Evolutionary conservation across 2,888 invertebrate genomes (phyloP).

Genomic region (Aelia acuminata): DNA sequence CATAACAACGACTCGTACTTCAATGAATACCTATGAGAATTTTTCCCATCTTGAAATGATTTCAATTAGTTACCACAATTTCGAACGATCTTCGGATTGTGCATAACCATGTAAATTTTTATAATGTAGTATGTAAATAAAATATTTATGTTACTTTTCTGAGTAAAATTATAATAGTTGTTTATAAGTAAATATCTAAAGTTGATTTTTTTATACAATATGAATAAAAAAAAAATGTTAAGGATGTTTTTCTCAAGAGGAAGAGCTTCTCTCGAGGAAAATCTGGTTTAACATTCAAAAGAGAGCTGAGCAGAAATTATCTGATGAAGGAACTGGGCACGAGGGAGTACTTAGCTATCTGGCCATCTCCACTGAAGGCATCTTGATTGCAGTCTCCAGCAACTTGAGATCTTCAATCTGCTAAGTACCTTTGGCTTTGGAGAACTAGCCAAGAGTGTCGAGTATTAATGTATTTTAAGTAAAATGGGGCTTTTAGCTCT

Average conservation of each 20-base stretch:
- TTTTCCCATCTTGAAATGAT: too few relatives aligned
- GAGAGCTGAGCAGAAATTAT: neutral
- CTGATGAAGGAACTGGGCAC: constrained; percentile 30
- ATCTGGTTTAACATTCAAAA: constrained; percentile 35
- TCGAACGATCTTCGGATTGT: too few relatives aligned
- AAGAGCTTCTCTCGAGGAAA: neutral
- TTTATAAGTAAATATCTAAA: too few relatives aligned
- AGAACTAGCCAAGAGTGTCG: neutral
- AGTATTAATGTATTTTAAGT: neutral
- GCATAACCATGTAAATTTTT: too few relatives aligned
- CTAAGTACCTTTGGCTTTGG: neutral
- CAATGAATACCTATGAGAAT: too few relatives aligned
- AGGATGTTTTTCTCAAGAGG: neutral
- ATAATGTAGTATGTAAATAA: too few relatives aligned
- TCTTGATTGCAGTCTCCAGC: neutral
- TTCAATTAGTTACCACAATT: too few relatives aligned
- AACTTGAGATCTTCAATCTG: constrained; percentile 15
- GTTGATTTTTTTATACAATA: too few relatives aligned
- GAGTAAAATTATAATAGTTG: too few relatives aligned
- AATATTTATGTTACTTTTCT: too few relatives aligned
- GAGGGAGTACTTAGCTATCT: neutral
- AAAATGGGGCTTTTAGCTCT: neutral
- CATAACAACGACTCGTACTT: too few relatives aligned
- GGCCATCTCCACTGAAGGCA: neutral
- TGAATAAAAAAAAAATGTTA: too few relatives aligned